Base-by-base conservation (phyloP, 2,797 vertebrate species). In the Melanotaenia pygmaea region DNA sequence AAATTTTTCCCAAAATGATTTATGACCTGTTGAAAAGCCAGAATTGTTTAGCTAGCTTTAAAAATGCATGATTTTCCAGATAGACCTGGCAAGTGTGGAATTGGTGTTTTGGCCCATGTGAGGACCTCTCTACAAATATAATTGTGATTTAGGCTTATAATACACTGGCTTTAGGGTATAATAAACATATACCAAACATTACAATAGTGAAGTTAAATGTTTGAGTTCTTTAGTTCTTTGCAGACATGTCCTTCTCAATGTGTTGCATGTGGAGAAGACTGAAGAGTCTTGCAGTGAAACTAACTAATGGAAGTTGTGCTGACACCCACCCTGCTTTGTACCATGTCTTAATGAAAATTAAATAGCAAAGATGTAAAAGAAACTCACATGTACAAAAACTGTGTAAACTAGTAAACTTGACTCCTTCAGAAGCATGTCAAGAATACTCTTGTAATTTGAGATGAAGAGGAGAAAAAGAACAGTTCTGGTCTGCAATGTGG, bases 1-100 rank as follows among this genome's bases (percentile, higher is more conserved):
- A 53, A 78, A 83, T 85, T 86, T 77, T 73, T 63, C 59, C 51
- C 72, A 75, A 86, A 86, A 69, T 81, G 66, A 91, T 87, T 90
- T 84, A 89, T 85, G 76, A 16, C 12, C 45, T 37, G 43, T 51
- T 67, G 45, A 76, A 73, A 76, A 83, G 32, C 45, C 8, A 70
- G 30, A 58, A 30, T 22, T 24, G 57, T 68, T 79, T 54, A 54
- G 56, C n/a, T 64, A 67, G 43, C 67, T 71, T 64, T 64, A 63
- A 61, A 51, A 53, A 65, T 53, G 16, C 12, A 59, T 30, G 20
- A 24, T 20, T 20, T 3, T 24, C 28, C 51, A 45, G 26, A 59
- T 24, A 32, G 22, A 22, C 40, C 20, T 26, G 8, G 18, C 3
- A 32, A 30, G 16, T 30, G 14, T 47, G 40, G 18, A 32, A 20